Evolutionary conservation across 2,113 vertebrate species (phyloP).

Genomic region (Crotalus helleri): DNA sequence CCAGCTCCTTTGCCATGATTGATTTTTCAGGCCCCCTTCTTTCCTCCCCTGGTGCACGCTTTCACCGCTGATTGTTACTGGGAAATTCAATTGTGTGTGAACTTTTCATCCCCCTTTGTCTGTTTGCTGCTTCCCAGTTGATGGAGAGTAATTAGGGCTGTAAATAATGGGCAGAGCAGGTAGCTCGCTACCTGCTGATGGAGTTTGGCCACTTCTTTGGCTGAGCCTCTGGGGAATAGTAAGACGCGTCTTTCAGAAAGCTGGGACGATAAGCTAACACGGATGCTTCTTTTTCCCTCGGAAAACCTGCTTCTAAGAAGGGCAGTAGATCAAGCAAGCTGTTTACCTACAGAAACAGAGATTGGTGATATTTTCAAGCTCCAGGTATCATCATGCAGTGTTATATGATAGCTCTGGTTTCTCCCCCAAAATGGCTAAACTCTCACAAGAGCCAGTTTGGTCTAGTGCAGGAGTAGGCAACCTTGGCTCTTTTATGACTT

Average conservation of each 20-base stretch:
- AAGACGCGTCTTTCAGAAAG: neutral
- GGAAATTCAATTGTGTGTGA: conserved; percentile 41
- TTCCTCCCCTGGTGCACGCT: neutral
- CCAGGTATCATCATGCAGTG: neutral
- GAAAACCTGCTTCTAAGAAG: neutral
- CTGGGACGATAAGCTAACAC: neutral
- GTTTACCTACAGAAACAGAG: neutral
- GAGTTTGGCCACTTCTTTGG: neutral
- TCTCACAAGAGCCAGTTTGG: neutral
- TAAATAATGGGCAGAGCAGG: conserved; percentile 13
- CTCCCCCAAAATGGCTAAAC: neutral
- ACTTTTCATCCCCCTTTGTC: conserved; percentile 27
- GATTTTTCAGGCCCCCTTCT: neutral
- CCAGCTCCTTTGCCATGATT: conserved; percentile 25
- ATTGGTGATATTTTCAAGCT: neutral
- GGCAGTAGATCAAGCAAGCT: conserved; percentile 2
- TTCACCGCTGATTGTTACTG: conserved; percentile 23
- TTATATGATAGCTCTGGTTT: neutral
- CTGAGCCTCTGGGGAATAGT: neutral
- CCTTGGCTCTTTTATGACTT: no score
- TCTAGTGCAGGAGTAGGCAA: neutral
- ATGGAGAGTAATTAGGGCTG: conserved; percentile 32
- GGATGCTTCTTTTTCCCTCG: neutral
- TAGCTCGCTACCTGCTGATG: neutral
- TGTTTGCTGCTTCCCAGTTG: conserved; percentile 15